A percentile compares a stretch with the other conserved stretches of the same genome.
Conservation (phyloP, 2,113 vertebrate genomes). For the Arothron firmamentum region DNA sequence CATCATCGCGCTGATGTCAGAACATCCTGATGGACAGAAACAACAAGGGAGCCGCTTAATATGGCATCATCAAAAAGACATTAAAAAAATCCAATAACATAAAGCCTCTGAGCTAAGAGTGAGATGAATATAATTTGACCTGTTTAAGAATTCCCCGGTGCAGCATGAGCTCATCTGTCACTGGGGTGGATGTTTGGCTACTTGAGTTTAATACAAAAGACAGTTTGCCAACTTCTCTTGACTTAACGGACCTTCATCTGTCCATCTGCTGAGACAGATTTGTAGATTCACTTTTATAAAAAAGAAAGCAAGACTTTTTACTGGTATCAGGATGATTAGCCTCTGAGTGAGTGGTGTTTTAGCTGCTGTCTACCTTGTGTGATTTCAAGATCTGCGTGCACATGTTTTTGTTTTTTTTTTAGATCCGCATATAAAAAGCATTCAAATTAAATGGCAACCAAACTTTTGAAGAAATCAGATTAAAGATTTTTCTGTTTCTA, state of each 20-base stretch:
- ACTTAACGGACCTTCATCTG: not conserved
- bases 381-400: no score
- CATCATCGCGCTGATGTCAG: not conserved
- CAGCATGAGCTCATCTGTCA: not conserved
- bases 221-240: not conserved
- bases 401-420: no score
- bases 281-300: no score
- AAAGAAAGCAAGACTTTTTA: no score
- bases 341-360: no score
- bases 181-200: not conserved
- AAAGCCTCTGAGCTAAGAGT: conserved; percentile 8
- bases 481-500: not conserved
- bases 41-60: conserved; percentile 12
- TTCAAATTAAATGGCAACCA: no score
- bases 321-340: no score
- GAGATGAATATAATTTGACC: not conserved
- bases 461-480: no score
- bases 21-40: conserved; percentile 7
- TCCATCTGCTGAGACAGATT: no score
- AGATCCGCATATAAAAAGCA: no score
- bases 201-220: not conserved
- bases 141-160: not conserved
- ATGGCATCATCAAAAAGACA: conserved; percentile 33
- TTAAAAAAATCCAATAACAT: conserved; percentile 20
- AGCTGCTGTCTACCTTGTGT: no score